These are phyloP conservation scores for Dyspetes luteomarginatus DNA, from an alignment of 2,888 invertebrate genomes.

Conservation along the genomic window DNA sequence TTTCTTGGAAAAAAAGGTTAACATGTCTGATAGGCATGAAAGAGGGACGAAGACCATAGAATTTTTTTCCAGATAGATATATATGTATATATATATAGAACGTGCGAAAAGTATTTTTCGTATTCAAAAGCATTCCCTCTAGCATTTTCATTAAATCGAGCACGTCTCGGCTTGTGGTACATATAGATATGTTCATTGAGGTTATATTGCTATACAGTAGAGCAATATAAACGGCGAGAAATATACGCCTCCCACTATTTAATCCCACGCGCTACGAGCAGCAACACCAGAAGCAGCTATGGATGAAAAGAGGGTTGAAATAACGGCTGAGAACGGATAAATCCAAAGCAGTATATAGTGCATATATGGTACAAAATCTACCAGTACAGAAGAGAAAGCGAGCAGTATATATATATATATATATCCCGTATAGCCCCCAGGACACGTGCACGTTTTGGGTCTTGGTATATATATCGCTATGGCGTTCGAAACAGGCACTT, in stretches of 20 bases:
- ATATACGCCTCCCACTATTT: slow-evolving; percentile 46
- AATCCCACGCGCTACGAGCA: slow-evolving; percentile 44
- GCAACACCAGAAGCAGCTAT: slow-evolving; percentile 1
- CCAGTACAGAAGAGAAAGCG: slow-evolving; percentile 8
- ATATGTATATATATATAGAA: too few species aligned
- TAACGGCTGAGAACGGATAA: slow-evolving; percentile 54
- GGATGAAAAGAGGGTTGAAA: slow-evolving; percentile 27
- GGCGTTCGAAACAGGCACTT: slow-evolving; percentile 60
- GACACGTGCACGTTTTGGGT: slow-evolving; percentile 51
- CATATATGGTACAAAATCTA: neutral
- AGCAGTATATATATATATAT: slow-evolving; percentile 37
- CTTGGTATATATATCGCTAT: neutral
- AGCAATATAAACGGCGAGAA: slow-evolving; percentile 52
- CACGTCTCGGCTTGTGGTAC: slow-evolving; percentile 35
- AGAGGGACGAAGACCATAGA: too few species aligned
- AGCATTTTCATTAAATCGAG: slow-evolving; percentile 49
- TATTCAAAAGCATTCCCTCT: slow-evolving; percentile 34
- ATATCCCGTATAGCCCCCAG: slow-evolving; percentile 11
- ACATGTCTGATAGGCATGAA: too few species aligned
- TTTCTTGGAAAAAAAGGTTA: too few species aligned
- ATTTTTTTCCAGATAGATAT: too few species aligned
- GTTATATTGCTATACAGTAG: slow-evolving; percentile 23
- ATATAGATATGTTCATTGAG: slow-evolving; percentile 19
- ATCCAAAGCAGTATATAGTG: slow-evolving; percentile 43
- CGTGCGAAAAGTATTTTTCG: slow-evolving; percentile 4